Evolutionary conservation across 2,888 invertebrate species (phyloP).

Genomic region (Lochmaea crataegi): DNA sequence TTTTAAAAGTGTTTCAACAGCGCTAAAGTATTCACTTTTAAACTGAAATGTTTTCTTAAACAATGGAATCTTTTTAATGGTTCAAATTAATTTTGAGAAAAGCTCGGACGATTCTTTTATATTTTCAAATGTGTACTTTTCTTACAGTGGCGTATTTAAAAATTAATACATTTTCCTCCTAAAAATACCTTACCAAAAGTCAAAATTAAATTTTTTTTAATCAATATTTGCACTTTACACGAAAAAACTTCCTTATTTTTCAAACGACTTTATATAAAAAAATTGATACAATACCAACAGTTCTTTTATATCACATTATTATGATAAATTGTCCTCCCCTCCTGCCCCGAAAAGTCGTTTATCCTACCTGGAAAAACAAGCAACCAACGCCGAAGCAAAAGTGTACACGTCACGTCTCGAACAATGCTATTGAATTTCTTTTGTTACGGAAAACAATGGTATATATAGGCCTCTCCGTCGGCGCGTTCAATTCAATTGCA

Average conservation of each 20-base stretch:
- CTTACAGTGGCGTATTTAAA: too few relatives aligned
- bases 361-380: not conserved
- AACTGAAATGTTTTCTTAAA: constrained; percentile 28
- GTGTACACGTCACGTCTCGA: constrained; percentile 32
- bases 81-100: constrained; percentile 33
- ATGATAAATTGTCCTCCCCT: not conserved
- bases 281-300: too few relatives aligned
- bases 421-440: constrained; percentile 49
- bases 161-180: too few relatives aligned
- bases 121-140: not conserved
- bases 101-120: not conserved
- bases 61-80: constrained; percentile 39
- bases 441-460: constrained; percentile 49
- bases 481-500: constrained; percentile 34
- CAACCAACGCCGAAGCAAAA: not conserved
- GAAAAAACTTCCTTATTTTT: too few relatives aligned
- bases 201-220: too few relatives aligned
- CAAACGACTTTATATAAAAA: too few relatives aligned
- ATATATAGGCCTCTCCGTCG: constrained; percentile 19
- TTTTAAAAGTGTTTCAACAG: constrained; percentile 24
- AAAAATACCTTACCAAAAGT: too few relatives aligned
- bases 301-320: not conserved
- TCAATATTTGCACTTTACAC: too few relatives aligned
- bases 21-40: constrained; percentile 29
- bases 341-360: too few relatives aligned